phyloP scores from a whole-genome alignment of 2,888 invertebrate species.

The Pachymerium ferrugineum region DNA sequence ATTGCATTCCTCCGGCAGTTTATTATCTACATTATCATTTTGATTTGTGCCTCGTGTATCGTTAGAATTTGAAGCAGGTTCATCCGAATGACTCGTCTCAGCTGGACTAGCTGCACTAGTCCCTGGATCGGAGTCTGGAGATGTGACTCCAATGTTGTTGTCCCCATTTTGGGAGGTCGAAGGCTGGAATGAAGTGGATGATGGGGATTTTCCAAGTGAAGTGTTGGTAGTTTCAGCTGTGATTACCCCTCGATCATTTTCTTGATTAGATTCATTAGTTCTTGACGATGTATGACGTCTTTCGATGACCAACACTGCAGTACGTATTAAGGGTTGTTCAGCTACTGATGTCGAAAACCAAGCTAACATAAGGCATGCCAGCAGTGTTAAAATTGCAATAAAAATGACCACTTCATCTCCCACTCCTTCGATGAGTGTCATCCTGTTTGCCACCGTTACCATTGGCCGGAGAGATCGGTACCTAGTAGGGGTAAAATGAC shows the following conservation, averaged over 20 bases:
- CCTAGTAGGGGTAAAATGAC: no score
- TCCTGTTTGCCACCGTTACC: conserved; percentile 43
- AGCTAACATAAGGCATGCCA: conserved; percentile 56
- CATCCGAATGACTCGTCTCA: neutral
- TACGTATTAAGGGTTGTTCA: conserved; percentile 61
- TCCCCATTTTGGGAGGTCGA: neutral
- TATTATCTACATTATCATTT: neutral
- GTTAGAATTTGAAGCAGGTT: no score
- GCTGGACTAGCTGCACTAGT: neutral
- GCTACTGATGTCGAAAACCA: conserved; percentile 74
- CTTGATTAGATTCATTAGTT: neutral
- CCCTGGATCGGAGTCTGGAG: neutral
- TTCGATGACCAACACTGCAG: conserved; percentile 60
- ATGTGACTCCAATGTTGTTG: neutral
- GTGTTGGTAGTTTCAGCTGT: neutral
- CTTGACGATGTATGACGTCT: conserved; percentile 43
- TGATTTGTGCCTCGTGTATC: neutral
- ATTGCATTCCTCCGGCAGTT: neutral
- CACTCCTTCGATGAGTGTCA: conserved; percentile 73
- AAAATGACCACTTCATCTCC: conserved; percentile 77
- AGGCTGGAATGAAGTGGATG: neutral
- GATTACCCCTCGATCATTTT: neutral
- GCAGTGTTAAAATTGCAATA: conserved; percentile 57
- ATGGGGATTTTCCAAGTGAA: neutral
- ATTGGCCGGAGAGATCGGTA: conserved; percentile 18